Evolutionary conservation across 1,140 invertebrate species (phyloP), one percentile per base, ranked within the genome.

Genomic region (Dinoponera quadriceps): DNA sequence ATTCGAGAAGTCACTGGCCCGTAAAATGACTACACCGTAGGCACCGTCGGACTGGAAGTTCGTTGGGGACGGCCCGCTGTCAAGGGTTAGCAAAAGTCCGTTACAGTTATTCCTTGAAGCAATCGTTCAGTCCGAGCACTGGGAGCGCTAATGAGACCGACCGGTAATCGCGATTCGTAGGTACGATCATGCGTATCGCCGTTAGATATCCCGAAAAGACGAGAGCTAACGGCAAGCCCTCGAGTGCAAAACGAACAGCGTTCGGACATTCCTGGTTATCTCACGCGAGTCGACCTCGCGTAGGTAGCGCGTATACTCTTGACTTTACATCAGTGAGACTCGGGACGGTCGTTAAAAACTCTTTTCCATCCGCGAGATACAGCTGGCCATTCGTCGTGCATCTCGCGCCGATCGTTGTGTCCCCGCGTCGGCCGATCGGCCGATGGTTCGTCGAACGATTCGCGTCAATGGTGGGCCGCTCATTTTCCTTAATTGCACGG

Each of bases 1-100:
- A 87, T 87, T 77, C 51, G 63, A 77, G 82, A 49, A 89, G 74
- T 75, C 89, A 60, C 84, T 90, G 60, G 66, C 65, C 51, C 83
- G 85, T 90, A 85, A 90, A 90, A 90, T 83, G 69, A 90, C 85
- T 83, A 83, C 48, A 90, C 83, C 82, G 85, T 90, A 72, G 82
- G 80, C 51, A 85, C 78, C 77, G 85, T 86, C 72, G 66, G 84
- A 86, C 72, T 69, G 59, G 54, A 83, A 72, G 57, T 85, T 72
- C 84, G 86, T 83, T 86, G 84, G 59, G 68, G 72, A 38, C 27
- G 5, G 48, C 69, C 75, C 75, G 57, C 54, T 38, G 60, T 69
- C 75, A 87, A 80, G 85, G 74, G 77, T 86, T 86, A 78, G 25
- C 65, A 80, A 80, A 80, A 80, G 75, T 80, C 51, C 75, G 75